A percentile compares a stretch with the other conserved stretches of the same genome.
Evolutionary conservation across 1,140 invertebrate species (phyloP).

Genomic region (Belonocnema kinseyi): DNA sequence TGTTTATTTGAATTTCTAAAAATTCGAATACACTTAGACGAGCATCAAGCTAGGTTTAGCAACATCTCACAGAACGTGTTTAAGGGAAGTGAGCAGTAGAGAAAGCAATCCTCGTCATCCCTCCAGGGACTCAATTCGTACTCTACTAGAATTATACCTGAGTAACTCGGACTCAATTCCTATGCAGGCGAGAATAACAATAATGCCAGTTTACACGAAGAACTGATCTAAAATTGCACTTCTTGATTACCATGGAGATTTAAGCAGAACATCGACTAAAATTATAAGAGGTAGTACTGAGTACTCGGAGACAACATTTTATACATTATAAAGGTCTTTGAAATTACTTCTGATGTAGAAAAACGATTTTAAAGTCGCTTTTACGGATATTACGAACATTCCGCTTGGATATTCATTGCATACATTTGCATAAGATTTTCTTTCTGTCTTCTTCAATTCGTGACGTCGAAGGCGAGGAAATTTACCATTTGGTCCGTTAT

Average conservation of each 20-base stretch:
- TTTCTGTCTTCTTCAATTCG: not conserved
- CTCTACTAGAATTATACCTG: no score
- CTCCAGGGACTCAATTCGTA: no score
- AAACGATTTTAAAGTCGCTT: not conserved
- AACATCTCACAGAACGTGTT: no score
- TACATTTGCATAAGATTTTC: not conserved
- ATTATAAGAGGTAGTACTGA: conserved; percentile 5
- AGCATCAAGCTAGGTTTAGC: no score
- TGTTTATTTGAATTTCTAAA: no score
- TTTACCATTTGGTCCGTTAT: not conserved
- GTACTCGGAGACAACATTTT: not conserved
- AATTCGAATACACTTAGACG: no score
- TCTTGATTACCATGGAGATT: conserved; percentile 18
- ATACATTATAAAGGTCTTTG: conserved; percentile 1
- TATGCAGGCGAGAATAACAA: not conserved
- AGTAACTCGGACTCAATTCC: no score
- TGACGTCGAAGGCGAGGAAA: not conserved
- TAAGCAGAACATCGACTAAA: not conserved
- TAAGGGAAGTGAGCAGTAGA: no score
- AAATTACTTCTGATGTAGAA: not conserved
- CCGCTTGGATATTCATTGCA: not conserved
- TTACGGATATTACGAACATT: conserved; percentile 2
- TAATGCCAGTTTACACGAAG: not conserved
- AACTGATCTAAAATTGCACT: not conserved
- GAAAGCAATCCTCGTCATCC: no score